These are phyloP conservation scores for Dasypogon diadema DNA, from an alignment of 2,888 invertebrate species.

Conservation along the genomic window DNA sequence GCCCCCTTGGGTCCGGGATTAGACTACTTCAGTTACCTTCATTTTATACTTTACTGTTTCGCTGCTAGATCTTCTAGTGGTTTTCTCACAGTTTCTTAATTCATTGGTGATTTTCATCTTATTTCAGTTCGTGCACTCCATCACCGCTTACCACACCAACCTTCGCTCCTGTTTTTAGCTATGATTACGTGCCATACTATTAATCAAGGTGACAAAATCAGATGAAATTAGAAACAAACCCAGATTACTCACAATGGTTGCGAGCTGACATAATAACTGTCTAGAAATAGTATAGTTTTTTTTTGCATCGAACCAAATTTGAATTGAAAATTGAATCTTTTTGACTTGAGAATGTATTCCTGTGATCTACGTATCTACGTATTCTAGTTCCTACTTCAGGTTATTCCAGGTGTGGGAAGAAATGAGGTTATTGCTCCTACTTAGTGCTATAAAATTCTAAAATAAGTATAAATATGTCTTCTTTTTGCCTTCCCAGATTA, in stretches of 20 bases:
- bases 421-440: slow-evolving; percentile 2
- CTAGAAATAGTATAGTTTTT: neutral
- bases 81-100: slow-evolving; percentile 8
- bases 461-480: neutral
- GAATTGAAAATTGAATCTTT: neutral
- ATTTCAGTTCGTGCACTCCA: neutral
- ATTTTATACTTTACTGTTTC: neutral
- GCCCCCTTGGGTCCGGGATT: neutral
- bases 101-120: neutral
- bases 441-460: neutral
- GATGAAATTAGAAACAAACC: neutral
- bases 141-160: neutral
- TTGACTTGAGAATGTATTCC: neutral
- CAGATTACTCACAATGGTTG: neutral
- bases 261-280: neutral
- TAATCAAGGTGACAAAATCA: slow-evolving; percentile 1
- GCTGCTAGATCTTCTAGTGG: neutral
- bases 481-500: neutral
- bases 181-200: neutral
- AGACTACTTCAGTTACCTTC: neutral
- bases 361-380: no score
- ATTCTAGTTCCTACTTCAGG: no score
- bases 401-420: neutral
- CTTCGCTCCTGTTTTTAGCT: no score
- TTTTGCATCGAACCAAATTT: neutral